phyloP scores from a whole-genome alignment of 2,113 vertebrate species.

The Grus americana region DNA sequence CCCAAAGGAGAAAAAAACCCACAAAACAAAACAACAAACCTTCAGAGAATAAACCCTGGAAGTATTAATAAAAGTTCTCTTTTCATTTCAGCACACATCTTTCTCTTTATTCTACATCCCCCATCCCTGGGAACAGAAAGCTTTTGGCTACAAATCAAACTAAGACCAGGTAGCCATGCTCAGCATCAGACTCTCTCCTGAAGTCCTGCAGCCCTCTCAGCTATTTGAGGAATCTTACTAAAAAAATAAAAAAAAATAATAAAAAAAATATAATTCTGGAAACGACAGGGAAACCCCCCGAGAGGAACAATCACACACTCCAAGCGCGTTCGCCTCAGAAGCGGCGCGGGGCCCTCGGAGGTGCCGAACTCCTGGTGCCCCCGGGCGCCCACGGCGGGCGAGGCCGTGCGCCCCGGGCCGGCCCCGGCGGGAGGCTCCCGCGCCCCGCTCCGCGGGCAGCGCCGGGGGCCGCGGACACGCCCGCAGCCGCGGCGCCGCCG shows the following conservation, averaged over 20 bases:
- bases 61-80: constrained; percentile 55
- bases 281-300: background rate
- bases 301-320: background rate
- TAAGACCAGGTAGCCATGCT: constrained; percentile 33
- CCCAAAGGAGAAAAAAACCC: background rate
- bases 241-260: background rate
- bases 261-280: background rate
- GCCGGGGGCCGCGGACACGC: background rate
- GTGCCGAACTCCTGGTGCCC: background rate
- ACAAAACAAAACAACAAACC: background rate
- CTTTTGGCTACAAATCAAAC: constrained; percentile 9
- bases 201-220: constrained; percentile 28
- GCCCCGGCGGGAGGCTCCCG: background rate
- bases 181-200: constrained; percentile 50
- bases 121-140: constrained; percentile 7
- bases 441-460: background rate
- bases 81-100: constrained; percentile 29
- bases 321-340: background rate
- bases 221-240: constrained; percentile 23
- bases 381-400: background rate
- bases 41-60: background rate
- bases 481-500: background rate
- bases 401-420: constrained; percentile 12
- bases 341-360: constrained; percentile 28
- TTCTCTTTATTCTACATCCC: constrained; percentile 61